phyloP scores from a whole-genome alignment of 2,888 invertebrate species.

The Mesorhabditis belari region DNA sequence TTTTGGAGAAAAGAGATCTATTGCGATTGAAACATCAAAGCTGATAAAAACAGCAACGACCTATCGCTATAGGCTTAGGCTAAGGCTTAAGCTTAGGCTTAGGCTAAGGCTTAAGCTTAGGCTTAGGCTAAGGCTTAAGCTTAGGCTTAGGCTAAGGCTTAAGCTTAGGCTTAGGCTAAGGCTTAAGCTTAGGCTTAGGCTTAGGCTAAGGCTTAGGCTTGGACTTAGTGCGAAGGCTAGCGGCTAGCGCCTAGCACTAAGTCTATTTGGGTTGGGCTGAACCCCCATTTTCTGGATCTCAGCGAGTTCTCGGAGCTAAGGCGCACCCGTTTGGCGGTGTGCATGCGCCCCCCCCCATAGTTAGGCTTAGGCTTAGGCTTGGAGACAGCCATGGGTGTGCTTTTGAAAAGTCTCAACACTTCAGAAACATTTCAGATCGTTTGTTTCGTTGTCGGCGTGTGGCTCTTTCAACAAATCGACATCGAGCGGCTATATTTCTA shows the following conservation, averaged over 20 bases:
- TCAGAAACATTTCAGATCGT: conserved; percentile 36
- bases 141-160: not conserved
- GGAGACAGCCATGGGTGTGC: not conserved
- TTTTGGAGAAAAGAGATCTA: no score
- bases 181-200: not conserved
- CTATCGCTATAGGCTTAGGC: no score
- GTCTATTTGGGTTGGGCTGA: no score
- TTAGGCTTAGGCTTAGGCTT: not conserved
- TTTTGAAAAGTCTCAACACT: no score
- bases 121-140: not conserved
- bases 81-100: not conserved
- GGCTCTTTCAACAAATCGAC: conserved; percentile 35
- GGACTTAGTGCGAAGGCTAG: not conserved
- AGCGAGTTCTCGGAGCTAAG: no score
- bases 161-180: not conserved
- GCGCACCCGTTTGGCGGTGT: no score
- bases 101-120: not conserved
- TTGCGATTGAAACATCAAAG: no score
- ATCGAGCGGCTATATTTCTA: conserved; percentile 46
- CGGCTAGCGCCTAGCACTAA: no score
- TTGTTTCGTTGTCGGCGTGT: conserved; percentile 24
- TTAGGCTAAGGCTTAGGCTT: not conserved
- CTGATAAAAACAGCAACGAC: no score
- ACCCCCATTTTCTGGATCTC: no score
- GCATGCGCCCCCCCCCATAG: no score